Conservation (phyloP, 2,113 vertebrate species). For the Gallinago undulata region DNA sequence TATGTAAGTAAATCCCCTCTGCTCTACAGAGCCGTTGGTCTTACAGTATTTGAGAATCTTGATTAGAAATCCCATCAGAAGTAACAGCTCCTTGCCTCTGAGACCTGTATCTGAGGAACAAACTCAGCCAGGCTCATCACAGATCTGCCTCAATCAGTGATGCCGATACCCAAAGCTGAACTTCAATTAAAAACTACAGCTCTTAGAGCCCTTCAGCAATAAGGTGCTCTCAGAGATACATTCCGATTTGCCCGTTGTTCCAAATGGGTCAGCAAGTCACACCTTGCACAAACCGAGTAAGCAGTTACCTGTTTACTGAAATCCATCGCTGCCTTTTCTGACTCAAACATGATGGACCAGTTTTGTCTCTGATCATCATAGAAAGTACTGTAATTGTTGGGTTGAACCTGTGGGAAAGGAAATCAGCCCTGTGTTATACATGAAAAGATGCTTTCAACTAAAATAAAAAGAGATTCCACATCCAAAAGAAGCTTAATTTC, state of each 20-base stretch:
- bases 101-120: neutral
- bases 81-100: neutral
- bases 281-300: neutral
- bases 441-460: neutral
- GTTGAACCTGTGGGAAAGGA: constrained; percentile 80
- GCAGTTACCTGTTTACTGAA: constrained; percentile 90
- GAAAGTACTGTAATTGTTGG: constrained; percentile 92
- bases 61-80: neutral
- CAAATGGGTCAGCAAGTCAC: neutral
- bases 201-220: neutral
- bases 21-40: neutral
- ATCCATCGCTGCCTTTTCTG: constrained; percentile 82
- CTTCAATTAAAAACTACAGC: neutral
- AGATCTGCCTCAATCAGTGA: neutral
- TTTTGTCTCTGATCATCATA: constrained; percentile 97
- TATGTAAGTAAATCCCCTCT: neutral
- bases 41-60: neutral
- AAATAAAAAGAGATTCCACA: neutral
- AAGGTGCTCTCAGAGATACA: neutral
- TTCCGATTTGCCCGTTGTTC: neutral
- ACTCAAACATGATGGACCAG: constrained; percentile 97
- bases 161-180: neutral
- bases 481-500: neutral
- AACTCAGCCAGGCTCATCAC: neutral
- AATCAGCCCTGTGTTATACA: neutral